Conservation (phyloP, 1,140 invertebrate genomes). For the Hyles euphorbiae region DNA sequence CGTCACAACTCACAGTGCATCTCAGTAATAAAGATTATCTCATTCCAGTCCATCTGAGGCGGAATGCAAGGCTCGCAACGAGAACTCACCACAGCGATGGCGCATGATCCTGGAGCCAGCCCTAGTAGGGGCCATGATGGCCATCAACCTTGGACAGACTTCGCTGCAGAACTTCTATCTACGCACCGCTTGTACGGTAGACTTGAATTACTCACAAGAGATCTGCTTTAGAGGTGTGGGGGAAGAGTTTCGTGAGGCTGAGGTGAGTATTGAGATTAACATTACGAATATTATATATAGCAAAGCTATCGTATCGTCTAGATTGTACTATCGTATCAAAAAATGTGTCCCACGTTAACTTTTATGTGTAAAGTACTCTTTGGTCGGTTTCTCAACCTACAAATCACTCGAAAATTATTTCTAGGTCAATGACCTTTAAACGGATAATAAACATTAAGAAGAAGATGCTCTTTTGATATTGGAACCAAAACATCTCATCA, state of each 20-base stretch:
- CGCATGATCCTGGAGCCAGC: slow-evolving; percentile 56
- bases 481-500: no score
- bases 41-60: slow-evolving; percentile 4
- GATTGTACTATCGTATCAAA: no score
- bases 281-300: no score
- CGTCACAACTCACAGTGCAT: no score
- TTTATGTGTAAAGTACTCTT: no score
- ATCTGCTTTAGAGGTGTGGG: slow-evolving; percentile 58
- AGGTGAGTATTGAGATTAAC: slow-evolving; percentile 31
- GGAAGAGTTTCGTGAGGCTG: slow-evolving; percentile 50
- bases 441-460: no score
- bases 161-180: slow-evolving; percentile 67
- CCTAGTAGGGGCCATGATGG: slow-evolving; percentile 61
- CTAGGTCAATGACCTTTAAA: no score
- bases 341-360: no score
- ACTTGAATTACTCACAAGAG: slow-evolving; percentile 40
- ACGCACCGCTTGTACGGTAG: slow-evolving; percentile 59
- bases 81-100: slow-evolving; percentile 38
- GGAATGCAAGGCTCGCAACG: slow-evolving; percentile 2
- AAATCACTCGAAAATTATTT: no score
- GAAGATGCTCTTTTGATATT: no score
- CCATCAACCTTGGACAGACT: slow-evolving; percentile 63
- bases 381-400: no score
- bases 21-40: not conserved
- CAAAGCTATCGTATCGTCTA: no score